Conservation (phyloP, 1,140 invertebrate species). For the Zaprionus capensis region DNA sequence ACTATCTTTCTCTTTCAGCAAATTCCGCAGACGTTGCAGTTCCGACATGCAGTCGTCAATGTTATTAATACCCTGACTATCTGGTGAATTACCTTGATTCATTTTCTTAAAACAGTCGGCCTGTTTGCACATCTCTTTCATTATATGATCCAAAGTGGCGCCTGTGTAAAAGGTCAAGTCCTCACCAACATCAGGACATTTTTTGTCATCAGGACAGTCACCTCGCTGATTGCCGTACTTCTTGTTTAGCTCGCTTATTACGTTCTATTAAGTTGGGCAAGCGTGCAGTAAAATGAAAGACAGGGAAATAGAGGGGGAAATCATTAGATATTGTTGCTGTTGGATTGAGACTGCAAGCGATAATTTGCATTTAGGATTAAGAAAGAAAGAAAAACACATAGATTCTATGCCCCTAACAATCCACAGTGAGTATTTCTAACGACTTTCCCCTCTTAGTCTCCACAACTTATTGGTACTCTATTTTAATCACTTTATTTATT, state of each 20-base stretch:
- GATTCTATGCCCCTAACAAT: slow-evolving; percentile 18
- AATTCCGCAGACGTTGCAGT: slow-evolving; percentile 35
- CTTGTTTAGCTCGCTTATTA: slow-evolving; percentile 60
- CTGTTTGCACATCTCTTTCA: slow-evolving; percentile 62
- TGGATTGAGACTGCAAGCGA: slow-evolving; percentile 28
- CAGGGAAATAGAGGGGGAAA: slow-evolving; percentile 46
- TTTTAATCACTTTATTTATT: neutral
- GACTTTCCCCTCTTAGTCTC: slow-evolving; percentile 49
- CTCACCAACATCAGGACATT: slow-evolving; percentile 56
- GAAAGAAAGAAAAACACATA: slow-evolving; percentile 21
- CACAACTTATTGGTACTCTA: neutral
- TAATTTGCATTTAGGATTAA: slow-evolving; percentile 19
- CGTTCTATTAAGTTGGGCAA: slow-evolving; percentile 28
- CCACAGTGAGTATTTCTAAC: slow-evolving; percentile 36
- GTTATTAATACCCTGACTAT: slow-evolving; percentile 33
- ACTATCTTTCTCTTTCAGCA: slow-evolving; percentile 35
- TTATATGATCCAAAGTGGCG: slow-evolving; percentile 67
- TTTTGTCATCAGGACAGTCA: slow-evolving; percentile 33
- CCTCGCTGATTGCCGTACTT: slow-evolving; percentile 43
- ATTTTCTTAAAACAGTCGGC: slow-evolving; percentile 57
- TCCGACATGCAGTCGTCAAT: slow-evolving; percentile 51
- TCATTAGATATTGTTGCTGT: slow-evolving; percentile 40
- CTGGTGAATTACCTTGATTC: slow-evolving; percentile 28
- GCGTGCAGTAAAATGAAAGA: slow-evolving; percentile 3
- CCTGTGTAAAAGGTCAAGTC: slow-evolving; percentile 67